phyloP scores from a whole-genome alignment of 2,888 invertebrate genomes.

The Clivina fossor region DNA sequence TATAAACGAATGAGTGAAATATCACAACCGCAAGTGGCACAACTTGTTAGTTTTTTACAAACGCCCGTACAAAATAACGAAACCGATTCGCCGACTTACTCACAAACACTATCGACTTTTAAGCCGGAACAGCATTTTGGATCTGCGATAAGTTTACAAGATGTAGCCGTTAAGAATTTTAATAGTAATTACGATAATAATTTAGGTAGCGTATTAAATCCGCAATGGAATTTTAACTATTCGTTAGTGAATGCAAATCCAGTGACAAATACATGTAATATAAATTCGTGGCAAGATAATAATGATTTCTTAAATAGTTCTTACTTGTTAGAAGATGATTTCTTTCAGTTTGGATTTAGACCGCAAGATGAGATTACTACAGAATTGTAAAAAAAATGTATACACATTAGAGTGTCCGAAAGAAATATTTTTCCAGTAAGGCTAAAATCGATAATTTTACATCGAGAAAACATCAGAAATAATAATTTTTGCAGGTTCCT shows the following conservation, averaged over 20 bases:
- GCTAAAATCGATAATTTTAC: too few relatives aligned
- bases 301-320: constrained; percentile 57
- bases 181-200: constrained; percentile 49
- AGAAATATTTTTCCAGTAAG: too few relatives aligned
- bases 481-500: too few relatives aligned
- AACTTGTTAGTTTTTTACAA: constrained; percentile 76
- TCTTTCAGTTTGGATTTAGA: constrained; percentile 79
- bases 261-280: constrained; percentile 58
- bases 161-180: constrained; percentile 48
- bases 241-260: constrained; percentile 42
- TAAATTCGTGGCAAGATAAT: constrained; percentile 50
- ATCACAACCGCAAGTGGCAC: constrained; percentile 67
- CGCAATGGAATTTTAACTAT: constrained; percentile 58
- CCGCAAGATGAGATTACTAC: constrained; percentile 89
- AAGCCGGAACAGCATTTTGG: constrained; percentile 51
- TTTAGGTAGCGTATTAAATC: constrained; percentile 50
- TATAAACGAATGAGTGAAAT: constrained; percentile 61
- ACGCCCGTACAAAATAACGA: constrained; percentile 49
- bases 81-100: constrained; percentile 46
- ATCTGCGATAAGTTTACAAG: constrained; percentile 50
- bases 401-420: too few relatives aligned
- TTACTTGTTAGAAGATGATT: constrained; percentile 76
- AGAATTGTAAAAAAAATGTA: constrained; percentile 63
- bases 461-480: too few relatives aligned
- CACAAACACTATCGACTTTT: constrained; percentile 53